These are phyloP conservation scores for Ormyrus nitidulus DNA, from an alignment of 2,888 invertebrate genomes.

Conservation along the genomic window DNA sequence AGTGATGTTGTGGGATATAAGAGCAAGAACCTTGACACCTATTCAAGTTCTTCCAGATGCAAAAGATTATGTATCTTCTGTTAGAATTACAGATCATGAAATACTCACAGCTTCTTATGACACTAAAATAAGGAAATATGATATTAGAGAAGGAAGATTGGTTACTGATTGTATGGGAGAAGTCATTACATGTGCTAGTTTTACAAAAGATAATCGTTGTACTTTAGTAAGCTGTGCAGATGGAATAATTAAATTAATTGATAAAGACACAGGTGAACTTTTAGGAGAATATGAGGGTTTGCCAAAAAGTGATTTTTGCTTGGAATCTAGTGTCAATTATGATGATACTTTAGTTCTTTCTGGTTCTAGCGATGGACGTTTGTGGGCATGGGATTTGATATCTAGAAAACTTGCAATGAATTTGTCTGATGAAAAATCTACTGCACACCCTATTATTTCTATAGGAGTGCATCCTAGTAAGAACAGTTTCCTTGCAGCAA, in stretches of 20 bases:
- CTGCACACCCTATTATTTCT: constrained; percentile 77
- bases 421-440: constrained; percentile 71
- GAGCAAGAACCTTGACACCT: constrained; percentile 82
- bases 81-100: constrained; percentile 91
- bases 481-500: constrained; percentile 84
- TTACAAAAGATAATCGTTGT: constrained; percentile 96
- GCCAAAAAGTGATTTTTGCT: constrained; percentile 86
- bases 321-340: constrained; percentile 90
- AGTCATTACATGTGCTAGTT: constrained; percentile 87
- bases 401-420: constrained; percentile 79
- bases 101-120: constrained; percentile 94
- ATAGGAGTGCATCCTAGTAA: constrained; percentile 88
- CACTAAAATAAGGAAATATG: constrained; percentile 90
- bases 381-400: constrained; percentile 94
- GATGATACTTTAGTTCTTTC: constrained; percentile 92
- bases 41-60: constrained; percentile 92
- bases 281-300: constrained; percentile 90
- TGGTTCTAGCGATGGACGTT: constrained; percentile 91
- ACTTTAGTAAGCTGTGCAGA: constrained; percentile 90
- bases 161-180: constrained; percentile 90
- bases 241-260: constrained; percentile 88
- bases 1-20: constrained; percentile 93
- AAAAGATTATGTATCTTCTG: constrained; percentile 90
- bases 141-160: constrained; percentile 91
- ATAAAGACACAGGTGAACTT: constrained; percentile 89